Conservation (phyloP, 2,888 invertebrate genomes). For the Liopterus haemorrhoidalis region DNA sequence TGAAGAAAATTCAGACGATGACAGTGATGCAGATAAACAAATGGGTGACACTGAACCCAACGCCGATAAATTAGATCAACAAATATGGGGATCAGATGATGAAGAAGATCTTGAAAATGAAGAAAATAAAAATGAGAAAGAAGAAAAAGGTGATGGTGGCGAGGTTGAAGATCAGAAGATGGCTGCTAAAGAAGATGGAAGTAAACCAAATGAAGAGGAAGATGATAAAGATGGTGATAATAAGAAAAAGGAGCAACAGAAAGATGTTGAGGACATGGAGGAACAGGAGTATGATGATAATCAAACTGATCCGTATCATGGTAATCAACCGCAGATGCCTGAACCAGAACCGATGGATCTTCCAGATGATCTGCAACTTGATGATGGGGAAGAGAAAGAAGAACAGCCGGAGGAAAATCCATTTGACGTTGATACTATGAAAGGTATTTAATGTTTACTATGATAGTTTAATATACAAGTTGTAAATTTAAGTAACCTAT, state of each 20-base stretch:
- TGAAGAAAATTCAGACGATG: constrained; percentile 57
- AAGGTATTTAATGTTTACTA: constrained; percentile 45
- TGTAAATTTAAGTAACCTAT: not conserved
- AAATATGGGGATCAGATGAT: constrained; percentile 81
- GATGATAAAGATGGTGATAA: constrained; percentile 54
- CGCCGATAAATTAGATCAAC: constrained; percentile 74
- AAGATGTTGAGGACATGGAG: constrained; percentile 78
- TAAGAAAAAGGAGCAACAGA: constrained; percentile 47
- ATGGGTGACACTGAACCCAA: constrained; percentile 91
- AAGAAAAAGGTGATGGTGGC: constrained; percentile 43
- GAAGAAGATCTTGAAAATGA: constrained; percentile 63
- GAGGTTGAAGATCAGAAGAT: constrained; percentile 36
- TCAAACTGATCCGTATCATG: constrained; percentile 77
- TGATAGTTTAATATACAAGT: constrained; percentile 11
- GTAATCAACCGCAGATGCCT: constrained; percentile 67
- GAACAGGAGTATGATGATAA: constrained; percentile 74
- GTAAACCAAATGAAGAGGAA: constrained; percentile 42
- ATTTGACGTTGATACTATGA: constrained; percentile 78
- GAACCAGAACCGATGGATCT: constrained; percentile 84
- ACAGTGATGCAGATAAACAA: constrained; percentile 86
- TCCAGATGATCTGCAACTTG: constrained; percentile 79
- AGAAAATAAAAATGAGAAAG: constrained; percentile 54
- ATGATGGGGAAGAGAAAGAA: constrained; percentile 62
- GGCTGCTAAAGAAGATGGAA: constrained; percentile 46
- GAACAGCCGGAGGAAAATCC: constrained; percentile 68